Evolutionary conservation across 1,140 invertebrate genomes (phyloP).

Genomic region (Cyrtorhinus lividipennis): DNA sequence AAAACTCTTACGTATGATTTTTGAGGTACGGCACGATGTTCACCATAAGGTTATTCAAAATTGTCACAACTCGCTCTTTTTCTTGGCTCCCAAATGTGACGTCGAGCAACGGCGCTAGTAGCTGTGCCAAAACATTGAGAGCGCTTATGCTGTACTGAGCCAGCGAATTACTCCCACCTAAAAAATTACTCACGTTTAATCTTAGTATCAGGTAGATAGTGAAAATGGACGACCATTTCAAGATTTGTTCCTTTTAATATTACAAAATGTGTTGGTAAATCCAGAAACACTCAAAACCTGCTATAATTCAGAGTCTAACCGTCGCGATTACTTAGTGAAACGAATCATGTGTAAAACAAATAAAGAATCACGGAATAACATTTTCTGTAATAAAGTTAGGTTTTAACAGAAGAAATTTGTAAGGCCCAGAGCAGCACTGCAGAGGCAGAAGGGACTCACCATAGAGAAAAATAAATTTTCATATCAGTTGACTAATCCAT

Average conservation of each 20-base stretch:
- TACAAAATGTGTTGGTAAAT: too few relatives aligned
- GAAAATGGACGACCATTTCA: neutral
- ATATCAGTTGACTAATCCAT: too few relatives aligned
- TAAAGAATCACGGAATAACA: too few relatives aligned
- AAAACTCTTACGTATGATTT: conserved; percentile 67
- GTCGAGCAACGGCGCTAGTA: conserved; percentile 79
- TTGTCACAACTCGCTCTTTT: conserved; percentile 76
- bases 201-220: neutral
- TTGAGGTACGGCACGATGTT: conserved; percentile 83
- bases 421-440: too few relatives aligned
- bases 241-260: neutral
- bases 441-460: too few relatives aligned
- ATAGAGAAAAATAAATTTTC: too few relatives aligned
- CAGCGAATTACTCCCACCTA: conserved; percentile 29
- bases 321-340: too few relatives aligned
- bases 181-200: neutral
- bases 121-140: conserved; percentile 55
- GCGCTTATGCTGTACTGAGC: conserved; percentile 40
- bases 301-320: neutral
- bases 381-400: too few relatives aligned
- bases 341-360: too few relatives aligned
- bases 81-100: conserved; percentile 85
- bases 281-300: neutral
- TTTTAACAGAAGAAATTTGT: too few relatives aligned
- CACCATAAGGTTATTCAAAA: conserved; percentile 68